Percentiles rank a stretch among this genome's conserved stretches.
Evolutionary conservation across 2,113 vertebrate genomes (phyloP).

Genomic region (Dipodomys ordii): DNA sequence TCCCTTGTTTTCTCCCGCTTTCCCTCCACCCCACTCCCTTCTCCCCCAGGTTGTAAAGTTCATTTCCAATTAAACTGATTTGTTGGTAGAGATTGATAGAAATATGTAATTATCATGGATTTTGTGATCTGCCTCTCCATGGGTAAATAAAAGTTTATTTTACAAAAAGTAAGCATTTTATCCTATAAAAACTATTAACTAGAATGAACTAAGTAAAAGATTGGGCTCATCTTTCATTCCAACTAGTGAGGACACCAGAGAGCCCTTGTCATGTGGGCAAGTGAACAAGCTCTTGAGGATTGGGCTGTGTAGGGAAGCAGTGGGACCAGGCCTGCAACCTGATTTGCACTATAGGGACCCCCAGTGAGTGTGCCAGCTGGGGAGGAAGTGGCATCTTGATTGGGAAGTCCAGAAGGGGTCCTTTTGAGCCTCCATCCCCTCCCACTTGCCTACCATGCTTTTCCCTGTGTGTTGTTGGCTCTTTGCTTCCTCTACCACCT

Average conservation of each 20-base stretch:
- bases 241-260: background rate
- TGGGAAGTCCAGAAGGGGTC: background rate
- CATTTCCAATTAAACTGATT: background rate
- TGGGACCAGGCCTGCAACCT: background rate
- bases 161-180: background rate
- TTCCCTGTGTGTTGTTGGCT: too few species aligned
- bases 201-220: background rate
- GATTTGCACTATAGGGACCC: background rate
- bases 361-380: background rate
- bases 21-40: too few species aligned
- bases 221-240: background rate
- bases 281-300: too few species aligned
- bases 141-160: background rate
- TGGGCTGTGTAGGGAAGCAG: too few species aligned
- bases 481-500: too few species aligned
- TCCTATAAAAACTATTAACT: background rate
- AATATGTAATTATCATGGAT: constrained; percentile 11
- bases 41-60: too few species aligned
- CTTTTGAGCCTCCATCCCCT: background rate
- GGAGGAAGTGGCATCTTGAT: too few species aligned
- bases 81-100: background rate
- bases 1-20: too few species aligned
- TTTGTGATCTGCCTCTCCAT: constrained; percentile 1
- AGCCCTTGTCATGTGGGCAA: background rate
- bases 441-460: too few species aligned